Base-by-base conservation (phyloP, 2,888 invertebrate species). In the Parelbella ahira region DNA sequence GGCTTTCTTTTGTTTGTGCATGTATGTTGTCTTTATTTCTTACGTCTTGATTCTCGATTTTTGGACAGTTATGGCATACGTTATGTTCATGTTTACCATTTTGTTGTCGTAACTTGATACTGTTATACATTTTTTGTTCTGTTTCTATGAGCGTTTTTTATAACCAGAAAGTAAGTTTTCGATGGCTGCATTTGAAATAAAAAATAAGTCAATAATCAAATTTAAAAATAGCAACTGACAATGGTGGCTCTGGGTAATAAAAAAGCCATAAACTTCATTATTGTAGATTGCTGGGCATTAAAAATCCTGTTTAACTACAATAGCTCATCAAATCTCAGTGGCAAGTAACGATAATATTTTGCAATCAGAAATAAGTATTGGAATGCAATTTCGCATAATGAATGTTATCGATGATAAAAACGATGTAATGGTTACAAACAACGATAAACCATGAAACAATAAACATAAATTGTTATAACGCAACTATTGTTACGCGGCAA, bases 1-100 rank as follows among this genome's bases (percentile, higher is more conserved):
- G 18, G 27, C 13, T n/a, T 38, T 46, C 44, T 47, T 37, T 42
- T 49, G 46, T 47, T 41, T 48, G 50, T 44, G 37, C 32, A 48
- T 44, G 39, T 32, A 36, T 19, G 30, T 36, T 36, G 38, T 38
- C 45, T 30, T 42, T 30, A 37, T 30, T 32, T 34, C 24, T 28
- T 39, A 33, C 32, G 34, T 34, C 38, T 41, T 39, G 44, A 29
- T 34, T 28, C 18, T 42, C 21, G 27, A 34, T 42, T 42, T 15
- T 20, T 27, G 41, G 41, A 41, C 41, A 41, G 32, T 41, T 41
- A 41, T 20, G 18, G 39, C 11, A 25, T 32, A 24, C 30, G 19
- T 32, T 24, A 25, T 36, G 11, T 37, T 21, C 13, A 37, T 32
- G 19, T 9, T 24, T 32, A 30, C 15, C 12, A n/a, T 24, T 23